phyloP scores from a whole-genome alignment of 2,888 invertebrate genomes.

The Sussaba pulchella region DNA sequence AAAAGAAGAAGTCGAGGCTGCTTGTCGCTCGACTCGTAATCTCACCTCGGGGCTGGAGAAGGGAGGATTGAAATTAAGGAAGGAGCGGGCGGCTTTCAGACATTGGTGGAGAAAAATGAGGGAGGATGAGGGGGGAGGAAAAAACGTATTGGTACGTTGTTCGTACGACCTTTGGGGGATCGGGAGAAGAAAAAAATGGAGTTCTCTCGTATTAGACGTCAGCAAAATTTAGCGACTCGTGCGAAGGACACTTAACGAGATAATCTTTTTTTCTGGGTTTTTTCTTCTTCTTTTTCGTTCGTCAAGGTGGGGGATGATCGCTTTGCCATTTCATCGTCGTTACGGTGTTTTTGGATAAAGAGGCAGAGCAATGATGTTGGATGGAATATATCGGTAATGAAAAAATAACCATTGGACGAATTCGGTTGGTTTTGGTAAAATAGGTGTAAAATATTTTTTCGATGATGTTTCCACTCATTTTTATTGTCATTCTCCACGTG shows the following conservation, averaged over 20 bases:
- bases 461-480: no score
- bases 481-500: no score
- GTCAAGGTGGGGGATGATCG: background rate
- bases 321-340: slow-evolving; percentile 17
- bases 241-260: slow-evolving; percentile 11
- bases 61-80: slow-evolving; percentile 12
- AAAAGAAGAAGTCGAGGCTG: background rate
- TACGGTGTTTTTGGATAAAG: background rate
- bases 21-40: background rate
- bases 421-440: no score
- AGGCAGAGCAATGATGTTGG: no score
- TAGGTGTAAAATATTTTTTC: no score
- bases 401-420: no score
- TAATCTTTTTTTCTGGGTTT: slow-evolving; percentile 25
- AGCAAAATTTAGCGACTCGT: background rate
- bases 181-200: background rate
- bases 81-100: slow-evolving; percentile 5
- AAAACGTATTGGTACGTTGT: no score
- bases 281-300: background rate
- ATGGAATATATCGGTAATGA: background rate
- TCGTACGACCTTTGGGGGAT: background rate
- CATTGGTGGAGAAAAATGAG: slow-evolving; percentile 17
- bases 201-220: background rate
- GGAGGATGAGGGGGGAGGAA: background rate
- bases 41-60: slow-evolving; percentile 4